A percentile compares a stretch with the other conserved stretches of the same genome.
Evolutionary conservation across 2,797 vertebrate species (phyloP).

Genomic region (Neosilurus mollespiculum): DNA sequence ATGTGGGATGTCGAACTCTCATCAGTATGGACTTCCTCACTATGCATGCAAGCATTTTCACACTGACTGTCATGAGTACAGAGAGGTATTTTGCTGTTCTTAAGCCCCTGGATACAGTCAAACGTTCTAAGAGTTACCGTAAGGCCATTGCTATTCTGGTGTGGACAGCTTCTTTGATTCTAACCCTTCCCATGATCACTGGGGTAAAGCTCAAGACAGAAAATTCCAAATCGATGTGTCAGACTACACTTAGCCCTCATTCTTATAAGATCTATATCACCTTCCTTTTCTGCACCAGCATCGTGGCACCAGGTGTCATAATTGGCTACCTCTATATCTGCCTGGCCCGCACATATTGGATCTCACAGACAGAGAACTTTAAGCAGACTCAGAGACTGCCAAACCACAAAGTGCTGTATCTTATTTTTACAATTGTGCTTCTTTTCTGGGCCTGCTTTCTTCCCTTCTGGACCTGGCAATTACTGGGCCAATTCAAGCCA

Average conservation of each 20-base stretch:
- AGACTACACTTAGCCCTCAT: slow-evolving; percentile 76
- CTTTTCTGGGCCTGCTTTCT: slow-evolving; percentile 95
- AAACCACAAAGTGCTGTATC: slow-evolving; percentile 91
- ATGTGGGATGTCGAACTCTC: slow-evolving; percentile 82
- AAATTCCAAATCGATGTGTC: slow-evolving; percentile 81
- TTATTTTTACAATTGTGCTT: slow-evolving; percentile 90
- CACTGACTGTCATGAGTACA: slow-evolving; percentile 88
- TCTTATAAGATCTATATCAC: slow-evolving; percentile 87
- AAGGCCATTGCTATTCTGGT: slow-evolving; percentile 85
- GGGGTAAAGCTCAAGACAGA: slow-evolving; percentile 80
- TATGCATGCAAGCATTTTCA: slow-evolving; percentile 94
- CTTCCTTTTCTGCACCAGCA: slow-evolving; percentile 88
- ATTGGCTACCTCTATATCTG: slow-evolving; percentile 89
- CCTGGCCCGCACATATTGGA: slow-evolving; percentile 86
- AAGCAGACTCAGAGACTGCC: slow-evolving; percentile 86
- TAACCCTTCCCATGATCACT: slow-evolving; percentile 88
- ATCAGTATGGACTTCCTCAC: slow-evolving; percentile 91
- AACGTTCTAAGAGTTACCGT: slow-evolving; percentile 88
- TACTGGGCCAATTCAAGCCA: slow-evolving; percentile 80
- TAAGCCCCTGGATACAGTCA: slow-evolving; percentile 87
- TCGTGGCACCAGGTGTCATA: slow-evolving; percentile 86
- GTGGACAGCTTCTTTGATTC: slow-evolving; percentile 83
- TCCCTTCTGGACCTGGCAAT: slow-evolving; percentile 96
- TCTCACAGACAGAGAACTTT: slow-evolving; percentile 87
- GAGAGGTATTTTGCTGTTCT: slow-evolving; percentile 89